phyloP scores from a whole-genome alignment of 2,113 vertebrate species.

The Ptilorrhoa leucosticta region DNA sequence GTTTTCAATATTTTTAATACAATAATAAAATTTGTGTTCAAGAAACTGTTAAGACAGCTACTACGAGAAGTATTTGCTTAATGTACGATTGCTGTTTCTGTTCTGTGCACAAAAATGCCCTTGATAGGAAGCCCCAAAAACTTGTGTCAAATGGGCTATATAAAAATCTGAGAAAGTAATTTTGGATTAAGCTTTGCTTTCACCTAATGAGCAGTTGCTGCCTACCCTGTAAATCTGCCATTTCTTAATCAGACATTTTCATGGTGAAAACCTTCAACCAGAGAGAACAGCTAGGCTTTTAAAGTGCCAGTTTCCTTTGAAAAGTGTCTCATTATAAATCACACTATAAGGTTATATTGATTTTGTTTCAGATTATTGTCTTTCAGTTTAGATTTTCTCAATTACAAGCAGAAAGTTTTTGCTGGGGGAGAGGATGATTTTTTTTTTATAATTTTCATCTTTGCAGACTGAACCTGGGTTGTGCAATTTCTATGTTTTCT shows the following conservation, averaged over 20 bases:
- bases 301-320: background rate
- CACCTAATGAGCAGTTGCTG: background rate
- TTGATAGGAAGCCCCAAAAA: background rate
- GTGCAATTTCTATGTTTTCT: background rate
- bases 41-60: background rate
- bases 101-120: background rate
- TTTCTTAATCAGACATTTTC: background rate
- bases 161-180: background rate
- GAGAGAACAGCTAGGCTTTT: background rate
- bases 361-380: background rate
- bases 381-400: background rate
- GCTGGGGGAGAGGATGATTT: background rate
- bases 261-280: background rate
- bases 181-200: slow-evolving; percentile 15
- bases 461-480: background rate
- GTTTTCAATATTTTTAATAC: background rate
- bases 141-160: background rate
- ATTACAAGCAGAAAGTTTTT: background rate
- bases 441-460: background rate
- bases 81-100: background rate
- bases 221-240: background rate
- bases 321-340: slow-evolving; percentile 13
- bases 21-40: background rate
- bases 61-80: background rate
- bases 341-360: background rate